Evolutionary conservation across 2,888 invertebrate species (phyloP).

Genomic region (Oxycera nigricornis): DNA sequence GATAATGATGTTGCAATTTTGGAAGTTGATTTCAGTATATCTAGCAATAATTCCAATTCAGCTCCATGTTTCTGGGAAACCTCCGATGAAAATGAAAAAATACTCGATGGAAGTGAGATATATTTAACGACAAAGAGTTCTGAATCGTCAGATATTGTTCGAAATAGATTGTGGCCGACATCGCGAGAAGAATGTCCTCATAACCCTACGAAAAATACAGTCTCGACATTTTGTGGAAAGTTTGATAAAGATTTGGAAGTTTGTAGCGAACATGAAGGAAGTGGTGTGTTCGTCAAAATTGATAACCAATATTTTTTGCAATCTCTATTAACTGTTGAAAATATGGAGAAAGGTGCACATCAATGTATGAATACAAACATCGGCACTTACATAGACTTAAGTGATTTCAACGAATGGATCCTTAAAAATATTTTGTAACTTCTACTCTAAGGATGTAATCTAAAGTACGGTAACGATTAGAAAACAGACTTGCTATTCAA

Average conservation of each 20-base stretch:
- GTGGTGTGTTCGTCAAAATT: background rate
- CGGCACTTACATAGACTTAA: background rate
- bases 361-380: background rate
- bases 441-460: too few relatives aligned
- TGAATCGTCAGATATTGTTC: background rate
- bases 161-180: background rate
- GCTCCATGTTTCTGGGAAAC: background rate
- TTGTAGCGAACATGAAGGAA: background rate
- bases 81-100: background rate
- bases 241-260: background rate
- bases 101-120: background rate
- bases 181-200: background rate
- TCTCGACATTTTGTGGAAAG: background rate
- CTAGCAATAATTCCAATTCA: background rate
- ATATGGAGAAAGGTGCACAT: background rate
- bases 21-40: background rate
- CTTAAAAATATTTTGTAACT: background rate
- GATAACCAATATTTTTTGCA: background rate
- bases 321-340: background rate
- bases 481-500: too few relatives aligned
- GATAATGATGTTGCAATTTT: background rate
- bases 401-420: constrained; percentile 4
- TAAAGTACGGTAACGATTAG: too few relatives aligned
- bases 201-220: background rate
- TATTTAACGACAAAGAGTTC: background rate